Conservation (phyloP, 1,140 invertebrate species). For the Trichonephila clavipes region DNA sequence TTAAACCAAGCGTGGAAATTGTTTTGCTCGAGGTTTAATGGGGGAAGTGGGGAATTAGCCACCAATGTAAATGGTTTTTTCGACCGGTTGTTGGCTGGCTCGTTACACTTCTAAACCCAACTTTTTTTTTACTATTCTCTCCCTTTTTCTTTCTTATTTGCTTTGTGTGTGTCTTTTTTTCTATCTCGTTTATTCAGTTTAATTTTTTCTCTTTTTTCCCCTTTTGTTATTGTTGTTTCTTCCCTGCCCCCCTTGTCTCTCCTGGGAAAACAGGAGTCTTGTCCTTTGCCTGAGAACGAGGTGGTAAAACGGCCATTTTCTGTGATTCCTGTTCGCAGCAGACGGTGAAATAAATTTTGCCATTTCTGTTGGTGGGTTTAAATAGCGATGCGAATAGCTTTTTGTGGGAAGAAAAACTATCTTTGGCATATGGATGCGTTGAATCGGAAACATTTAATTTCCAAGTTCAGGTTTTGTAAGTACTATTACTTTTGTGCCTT, state of each 20-base stretch:
- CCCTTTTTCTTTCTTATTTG: constrained; percentile 31
- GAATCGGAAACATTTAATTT: not conserved
- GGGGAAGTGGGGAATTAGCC: constrained; percentile 71
- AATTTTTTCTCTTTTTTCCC: constrained; percentile 15
- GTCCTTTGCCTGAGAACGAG: constrained; percentile 5
- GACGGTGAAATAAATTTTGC: constrained; percentile 19
- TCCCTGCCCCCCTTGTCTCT: not conserved
- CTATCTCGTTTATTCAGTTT: constrained; percentile 10
- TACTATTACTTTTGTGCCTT: too few relatives aligned
- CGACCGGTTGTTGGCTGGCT: constrained; percentile 62
- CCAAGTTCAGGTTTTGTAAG: not conserved
- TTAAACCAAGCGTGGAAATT: constrained; percentile 75
- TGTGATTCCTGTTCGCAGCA: not conserved
- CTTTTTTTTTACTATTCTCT: constrained; percentile 5
- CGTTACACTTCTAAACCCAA: constrained; percentile 66
- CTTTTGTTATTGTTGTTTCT: not conserved
- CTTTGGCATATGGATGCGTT: not conserved
- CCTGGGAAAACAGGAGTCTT: constrained; percentile 1
- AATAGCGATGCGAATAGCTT: constrained; percentile 1
- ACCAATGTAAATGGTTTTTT: constrained; percentile 73
- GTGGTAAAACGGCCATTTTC: constrained; percentile 44
- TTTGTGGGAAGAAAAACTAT: not conserved
- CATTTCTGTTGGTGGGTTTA: constrained; percentile 1
- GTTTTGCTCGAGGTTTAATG: constrained; percentile 70
- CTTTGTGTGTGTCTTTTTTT: not conserved